Evolutionary conservation across 2,797 vertebrate genomes (phyloP).

Genomic region (Hephaestus fuliginosus): DNA sequence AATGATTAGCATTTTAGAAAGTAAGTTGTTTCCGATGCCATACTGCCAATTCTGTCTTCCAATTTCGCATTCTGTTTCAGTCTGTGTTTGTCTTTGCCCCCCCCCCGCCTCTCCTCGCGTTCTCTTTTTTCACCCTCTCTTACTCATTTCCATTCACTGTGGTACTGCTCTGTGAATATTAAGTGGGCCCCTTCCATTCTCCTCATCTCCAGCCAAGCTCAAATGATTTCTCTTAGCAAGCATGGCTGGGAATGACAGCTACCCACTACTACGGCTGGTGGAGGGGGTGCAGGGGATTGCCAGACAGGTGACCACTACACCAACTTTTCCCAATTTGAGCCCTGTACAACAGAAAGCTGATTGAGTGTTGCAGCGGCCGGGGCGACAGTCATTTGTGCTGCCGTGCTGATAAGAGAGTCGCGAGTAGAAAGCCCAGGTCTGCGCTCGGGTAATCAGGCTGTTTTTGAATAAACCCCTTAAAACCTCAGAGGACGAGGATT

Average conservation of each 20-base stretch:
- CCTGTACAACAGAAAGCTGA: constrained; percentile 19
- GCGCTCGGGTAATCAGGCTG: constrained; percentile 46
- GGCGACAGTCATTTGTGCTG: constrained; percentile 46
- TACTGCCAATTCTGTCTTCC: constrained; percentile 71
- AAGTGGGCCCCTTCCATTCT: constrained; percentile 82
- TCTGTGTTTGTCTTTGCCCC: constrained; percentile 73
- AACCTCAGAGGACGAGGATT: constrained; percentile 63
- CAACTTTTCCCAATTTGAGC: constrained; percentile 46
- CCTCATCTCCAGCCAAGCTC: constrained; percentile 81
- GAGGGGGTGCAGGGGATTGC: constrained; percentile 29
- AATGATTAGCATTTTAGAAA: constrained; percentile 73
- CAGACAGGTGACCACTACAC: constrained; percentile 64
- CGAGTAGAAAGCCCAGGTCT: constrained; percentile 40
- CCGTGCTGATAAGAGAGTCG: constrained; percentile 54
- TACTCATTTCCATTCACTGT: constrained; percentile 86
- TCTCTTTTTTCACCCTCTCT: constrained; percentile 58
- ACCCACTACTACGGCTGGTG: constrained; percentile 12
- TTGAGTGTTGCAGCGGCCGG: constrained; percentile 12
- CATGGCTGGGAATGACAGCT: constrained; percentile 53
- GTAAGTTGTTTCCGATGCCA: constrained; percentile 72
- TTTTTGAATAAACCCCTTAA: constrained; percentile 65
- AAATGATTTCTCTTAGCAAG: constrained; percentile 77
- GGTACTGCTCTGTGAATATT: constrained; percentile 84
- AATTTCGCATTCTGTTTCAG: constrained; percentile 86
- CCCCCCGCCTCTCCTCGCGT: not conserved